These are phyloP conservation scores for Aptenodytes patagonicus DNA, from an alignment of 2,113 vertebrate genomes.

Conservation along the genomic window DNA sequence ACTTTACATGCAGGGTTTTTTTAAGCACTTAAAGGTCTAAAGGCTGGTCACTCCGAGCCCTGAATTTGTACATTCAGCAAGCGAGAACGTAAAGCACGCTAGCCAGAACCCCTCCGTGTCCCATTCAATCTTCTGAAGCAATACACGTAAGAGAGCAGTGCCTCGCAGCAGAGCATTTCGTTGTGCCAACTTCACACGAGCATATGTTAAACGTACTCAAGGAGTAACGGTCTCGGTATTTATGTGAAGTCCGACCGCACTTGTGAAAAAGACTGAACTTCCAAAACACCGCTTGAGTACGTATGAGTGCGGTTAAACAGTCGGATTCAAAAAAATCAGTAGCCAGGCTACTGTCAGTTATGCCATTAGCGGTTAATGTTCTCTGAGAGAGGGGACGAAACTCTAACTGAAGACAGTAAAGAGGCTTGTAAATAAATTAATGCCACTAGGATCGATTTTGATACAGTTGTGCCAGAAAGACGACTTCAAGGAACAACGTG, in stretches of 20 bases:
- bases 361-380: rapidly evolving
- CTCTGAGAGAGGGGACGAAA: neutral
- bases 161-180: neutral
- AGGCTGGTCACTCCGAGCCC: neutral
- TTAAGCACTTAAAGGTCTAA: neutral
- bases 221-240: neutral
- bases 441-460: neutral
- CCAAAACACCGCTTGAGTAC: rapidly evolving
- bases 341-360: neutral
- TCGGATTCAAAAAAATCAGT: neutral
- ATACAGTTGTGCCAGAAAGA: neutral
- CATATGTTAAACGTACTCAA: neutral
- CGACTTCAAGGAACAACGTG: neutral
- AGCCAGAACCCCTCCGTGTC: neutral
- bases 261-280: neutral
- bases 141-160: neutral
- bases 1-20: neutral
- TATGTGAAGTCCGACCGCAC: neutral
- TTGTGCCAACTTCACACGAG: neutral
- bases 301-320: neutral
- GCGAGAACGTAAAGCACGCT: neutral
- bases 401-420: neutral
- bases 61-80: neutral
- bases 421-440: neutral
- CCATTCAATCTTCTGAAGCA: neutral